These are phyloP conservation scores for Girardinus metallicus DNA, from an alignment of 2,797 vertebrate species.

Conservation along the genomic window DNA sequence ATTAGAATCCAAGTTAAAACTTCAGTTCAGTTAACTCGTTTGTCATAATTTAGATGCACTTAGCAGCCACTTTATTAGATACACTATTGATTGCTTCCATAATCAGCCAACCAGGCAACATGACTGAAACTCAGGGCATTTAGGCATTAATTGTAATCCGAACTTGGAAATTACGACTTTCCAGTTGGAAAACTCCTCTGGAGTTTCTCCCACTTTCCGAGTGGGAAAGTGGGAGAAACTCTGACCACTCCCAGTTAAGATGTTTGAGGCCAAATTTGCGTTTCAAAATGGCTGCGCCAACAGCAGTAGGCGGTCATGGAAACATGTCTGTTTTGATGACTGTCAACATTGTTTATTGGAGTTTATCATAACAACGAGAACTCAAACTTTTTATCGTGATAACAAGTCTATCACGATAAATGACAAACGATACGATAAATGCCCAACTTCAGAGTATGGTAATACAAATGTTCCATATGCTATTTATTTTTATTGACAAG, in stretches of 20 bases:
- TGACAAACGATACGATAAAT: too few species aligned
- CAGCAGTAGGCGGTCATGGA: background rate
- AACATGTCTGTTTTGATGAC: too few species aligned
- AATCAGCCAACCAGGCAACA: background rate
- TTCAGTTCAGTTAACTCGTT: background rate
- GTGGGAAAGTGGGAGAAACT: background rate
- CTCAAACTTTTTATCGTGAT: too few species aligned
- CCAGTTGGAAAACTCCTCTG: too few species aligned
- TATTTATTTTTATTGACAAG: background rate
- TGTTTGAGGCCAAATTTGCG: background rate
- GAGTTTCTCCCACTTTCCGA: too few species aligned
- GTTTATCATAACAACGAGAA: too few species aligned
- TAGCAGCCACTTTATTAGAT: background rate
- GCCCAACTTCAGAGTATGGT: background rate
- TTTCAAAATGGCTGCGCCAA: background rate
- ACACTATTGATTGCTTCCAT: background rate
- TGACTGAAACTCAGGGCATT: background rate
- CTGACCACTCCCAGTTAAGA: background rate
- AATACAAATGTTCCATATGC: background rate
- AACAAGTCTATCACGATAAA: too few species aligned
- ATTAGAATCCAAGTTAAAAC: background rate
- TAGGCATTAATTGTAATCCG: background rate
- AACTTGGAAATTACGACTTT: too few species aligned
- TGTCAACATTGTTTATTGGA: too few species aligned
- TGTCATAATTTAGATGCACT: background rate